Evolutionary conservation across 2,797 vertebrate species (phyloP).

Genomic region (Melopsittacus undulatus): DNA sequence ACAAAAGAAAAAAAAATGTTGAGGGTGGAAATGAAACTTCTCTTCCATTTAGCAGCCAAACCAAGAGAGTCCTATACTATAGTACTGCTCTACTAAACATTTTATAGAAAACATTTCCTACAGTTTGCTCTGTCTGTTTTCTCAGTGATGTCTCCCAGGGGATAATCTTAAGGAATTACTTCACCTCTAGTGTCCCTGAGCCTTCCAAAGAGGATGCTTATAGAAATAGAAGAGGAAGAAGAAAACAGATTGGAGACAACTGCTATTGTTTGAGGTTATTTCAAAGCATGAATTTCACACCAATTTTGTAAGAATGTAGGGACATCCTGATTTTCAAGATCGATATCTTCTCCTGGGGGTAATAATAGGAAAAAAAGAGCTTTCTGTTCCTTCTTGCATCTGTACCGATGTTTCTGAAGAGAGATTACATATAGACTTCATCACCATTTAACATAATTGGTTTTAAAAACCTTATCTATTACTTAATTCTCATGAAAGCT

Average conservation of each 20-base stretch:
- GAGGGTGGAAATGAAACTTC: neutral
- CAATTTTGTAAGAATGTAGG: neutral
- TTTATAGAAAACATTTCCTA: neutral
- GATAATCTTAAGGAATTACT: slow-evolving; percentile 7
- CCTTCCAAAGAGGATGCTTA: neutral
- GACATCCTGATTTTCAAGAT: neutral
- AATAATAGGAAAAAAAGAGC: neutral
- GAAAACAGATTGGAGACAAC: neutral
- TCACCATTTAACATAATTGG: neutral
- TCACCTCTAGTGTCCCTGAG: neutral
- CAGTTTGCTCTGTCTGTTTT: neutral
- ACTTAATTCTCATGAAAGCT: neutral
- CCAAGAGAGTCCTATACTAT: neutral
- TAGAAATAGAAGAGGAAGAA: neutral
- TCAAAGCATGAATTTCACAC: neutral
- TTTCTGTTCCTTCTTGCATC: neutral
- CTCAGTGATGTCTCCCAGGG: neutral
- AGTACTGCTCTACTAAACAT: neutral
- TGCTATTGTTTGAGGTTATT: neutral
- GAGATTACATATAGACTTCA: neutral
- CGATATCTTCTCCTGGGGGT: neutral
- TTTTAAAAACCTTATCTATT: neutral
- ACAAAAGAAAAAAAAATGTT: neutral
- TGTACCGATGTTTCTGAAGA: neutral
- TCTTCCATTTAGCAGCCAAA: neutral